Percentiles rank a stretch among this genome's conserved stretches.
phyloP scores from a whole-genome alignment of 1,140 invertebrate species.

The Leptonema lineaticorne region DNA sequence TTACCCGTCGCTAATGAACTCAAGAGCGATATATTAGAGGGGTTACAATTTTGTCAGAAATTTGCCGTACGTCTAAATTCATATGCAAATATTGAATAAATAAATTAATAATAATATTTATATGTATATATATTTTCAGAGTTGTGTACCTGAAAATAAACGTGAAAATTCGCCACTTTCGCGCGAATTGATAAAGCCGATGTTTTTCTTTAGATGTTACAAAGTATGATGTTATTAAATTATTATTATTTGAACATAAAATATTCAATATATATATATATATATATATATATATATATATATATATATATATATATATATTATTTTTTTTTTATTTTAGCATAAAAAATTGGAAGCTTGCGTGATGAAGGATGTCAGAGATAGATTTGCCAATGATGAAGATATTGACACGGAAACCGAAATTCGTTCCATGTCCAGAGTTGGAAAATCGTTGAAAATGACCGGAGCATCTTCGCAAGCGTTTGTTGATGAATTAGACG shows the following conservation, averaged over 20 bases:
- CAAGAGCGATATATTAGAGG: slow-evolving; percentile 63
- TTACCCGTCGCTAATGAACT: slow-evolving; percentile 61
- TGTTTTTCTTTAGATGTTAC: slow-evolving; percentile 71
- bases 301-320: neutral
- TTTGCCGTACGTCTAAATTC: slow-evolving; percentile 58
- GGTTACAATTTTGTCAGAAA: slow-evolving; percentile 63
- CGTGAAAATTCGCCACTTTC: slow-evolving; percentile 61
- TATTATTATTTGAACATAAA: neutral
- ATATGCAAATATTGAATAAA: neutral
- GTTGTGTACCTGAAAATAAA: slow-evolving; percentile 66
- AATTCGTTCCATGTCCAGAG: slow-evolving; percentile 49
- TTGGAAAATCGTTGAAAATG: slow-evolving; percentile 41
- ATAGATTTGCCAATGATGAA: slow-evolving; percentile 60
- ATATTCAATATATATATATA: neutral
- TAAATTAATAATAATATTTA: slow-evolving; percentile 1
- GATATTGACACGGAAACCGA: slow-evolving; percentile 58
- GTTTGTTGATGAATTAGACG: slow-evolving; percentile 53
- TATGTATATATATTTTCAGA: slow-evolving; percentile 46
- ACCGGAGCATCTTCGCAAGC: slow-evolving; percentile 7
- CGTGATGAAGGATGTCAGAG: slow-evolving; percentile 67
- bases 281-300: neutral
- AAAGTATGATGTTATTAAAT: slow-evolving; percentile 52
- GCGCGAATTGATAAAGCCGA: slow-evolving; percentile 62
- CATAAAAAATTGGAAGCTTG: slow-evolving; percentile 69
- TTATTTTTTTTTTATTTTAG: slow-evolving; percentile 42